Evolutionary conservation across 1,140 invertebrate species (phyloP).

Genomic region (Tetramorium alpestre): DNA sequence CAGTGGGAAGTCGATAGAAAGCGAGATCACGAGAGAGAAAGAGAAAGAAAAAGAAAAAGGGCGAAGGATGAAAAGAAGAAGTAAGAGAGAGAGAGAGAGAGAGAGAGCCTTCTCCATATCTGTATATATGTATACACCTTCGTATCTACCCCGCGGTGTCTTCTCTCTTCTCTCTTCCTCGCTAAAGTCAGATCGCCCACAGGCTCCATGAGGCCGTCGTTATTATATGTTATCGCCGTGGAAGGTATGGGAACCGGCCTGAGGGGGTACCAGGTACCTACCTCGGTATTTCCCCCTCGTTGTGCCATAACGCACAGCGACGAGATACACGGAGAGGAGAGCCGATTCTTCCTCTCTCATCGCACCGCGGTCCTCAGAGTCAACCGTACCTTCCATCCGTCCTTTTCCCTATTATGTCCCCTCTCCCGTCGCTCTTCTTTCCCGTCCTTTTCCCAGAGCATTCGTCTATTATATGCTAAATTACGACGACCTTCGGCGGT

Average conservation of each 20-base stretch:
- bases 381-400: conserved; percentile 20
- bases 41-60: conserved; percentile 16
- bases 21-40: not conserved
- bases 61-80: not conserved
- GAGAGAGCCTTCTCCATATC: conserved; percentile 1
- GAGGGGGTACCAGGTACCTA: conserved; percentile 77
- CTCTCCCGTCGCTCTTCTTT: conserved; percentile 6
- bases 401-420: not conserved
- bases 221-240: conserved; percentile 82
- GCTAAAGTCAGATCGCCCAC: conserved; percentile 77
- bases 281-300: conserved; percentile 75
- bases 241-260: conserved; percentile 84
- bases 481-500: conserved; percentile 73
- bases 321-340: conserved; percentile 72
- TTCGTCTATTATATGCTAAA: conserved; percentile 77
- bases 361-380: conserved; percentile 52
- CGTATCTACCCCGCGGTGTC: conserved; percentile 72
- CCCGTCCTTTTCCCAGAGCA: conserved; percentile 64
- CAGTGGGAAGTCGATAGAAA: conserved; percentile 47
- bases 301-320: conserved; percentile 80
- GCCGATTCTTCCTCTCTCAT: conserved; percentile 57
- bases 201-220: conserved; percentile 78
- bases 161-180: conserved; percentile 69
- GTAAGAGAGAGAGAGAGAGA: not conserved
- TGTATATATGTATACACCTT: conserved; percentile 57